Percentiles rank a stretch among this genome's conserved stretches.
These are phyloP conservation scores for Xestia rhomboidea DNA, from an alignment of 2,888 invertebrate genomes.

Conservation along the genomic window DNA sequence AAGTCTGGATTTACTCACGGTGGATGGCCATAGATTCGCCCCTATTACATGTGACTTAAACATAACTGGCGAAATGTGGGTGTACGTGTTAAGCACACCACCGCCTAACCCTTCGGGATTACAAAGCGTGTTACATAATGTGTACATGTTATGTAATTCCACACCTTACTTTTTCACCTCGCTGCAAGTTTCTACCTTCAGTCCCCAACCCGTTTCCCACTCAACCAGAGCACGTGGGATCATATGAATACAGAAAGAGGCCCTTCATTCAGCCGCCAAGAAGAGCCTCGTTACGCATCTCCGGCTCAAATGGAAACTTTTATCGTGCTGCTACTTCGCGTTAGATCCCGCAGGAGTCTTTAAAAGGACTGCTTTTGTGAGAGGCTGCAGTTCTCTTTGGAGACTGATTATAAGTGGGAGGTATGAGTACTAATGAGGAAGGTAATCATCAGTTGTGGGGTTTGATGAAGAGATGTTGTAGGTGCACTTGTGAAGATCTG, in stretches of 20 bases:
- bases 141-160: too few species aligned
- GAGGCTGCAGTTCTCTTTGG: slow-evolving; percentile 21
- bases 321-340: slow-evolving; percentile 64
- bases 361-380: slow-evolving; percentile 49
- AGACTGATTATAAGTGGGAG: slow-evolving; percentile 31
- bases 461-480: not conserved
- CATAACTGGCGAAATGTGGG: too few species aligned
- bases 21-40: too few species aligned
- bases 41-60: too few species aligned
- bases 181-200: slow-evolving; percentile 56
- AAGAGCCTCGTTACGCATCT: slow-evolving; percentile 83
- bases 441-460: not conserved
- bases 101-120: not conserved
- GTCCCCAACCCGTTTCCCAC: slow-evolving; percentile 39
- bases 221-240: slow-evolving; percentile 71
- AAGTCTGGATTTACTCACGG: too few species aligned
- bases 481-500: not conserved
- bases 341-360: slow-evolving; percentile 57
- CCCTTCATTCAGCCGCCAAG: slow-evolving; percentile 83
- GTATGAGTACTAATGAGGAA: slow-evolving; percentile 23
- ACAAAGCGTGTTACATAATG: not conserved
- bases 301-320: slow-evolving; percentile 82
- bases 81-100: too few species aligned
- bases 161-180: slow-evolving; percentile 3
- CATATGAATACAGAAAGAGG: slow-evolving; percentile 85